These are phyloP conservation scores for Toxotes chatareus DNA, from an alignment of 2,113 vertebrate genomes.

Conservation along the genomic window DNA sequence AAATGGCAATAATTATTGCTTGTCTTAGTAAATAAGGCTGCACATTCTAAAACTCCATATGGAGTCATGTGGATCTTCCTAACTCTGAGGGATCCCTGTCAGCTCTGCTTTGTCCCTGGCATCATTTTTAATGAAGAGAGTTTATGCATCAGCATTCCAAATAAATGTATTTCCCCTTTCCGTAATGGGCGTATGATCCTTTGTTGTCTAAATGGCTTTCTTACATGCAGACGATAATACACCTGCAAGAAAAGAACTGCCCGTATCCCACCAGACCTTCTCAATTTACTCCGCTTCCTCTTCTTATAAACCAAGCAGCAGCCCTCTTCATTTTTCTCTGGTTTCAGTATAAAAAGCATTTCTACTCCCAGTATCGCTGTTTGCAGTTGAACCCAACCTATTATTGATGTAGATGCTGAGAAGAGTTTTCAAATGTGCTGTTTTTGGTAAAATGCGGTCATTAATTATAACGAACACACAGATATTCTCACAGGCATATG, in stretches of 20 bases:
- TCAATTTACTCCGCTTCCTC: not conserved
- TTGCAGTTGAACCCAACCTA: not conserved
- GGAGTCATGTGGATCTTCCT: not conserved
- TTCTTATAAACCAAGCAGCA: not conserved
- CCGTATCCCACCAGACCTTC: no score
- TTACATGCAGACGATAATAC: not conserved
- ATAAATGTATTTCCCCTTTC: not conserved
- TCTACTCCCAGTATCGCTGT: not conserved
- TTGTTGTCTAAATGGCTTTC: not conserved
- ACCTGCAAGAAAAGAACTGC: not conserved
- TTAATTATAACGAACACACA: no score
- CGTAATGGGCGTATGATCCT: not conserved
- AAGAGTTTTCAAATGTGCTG: not conserved
- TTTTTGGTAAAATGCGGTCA: not conserved
- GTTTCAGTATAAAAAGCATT: not conserved
- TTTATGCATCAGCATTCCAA: conserved; percentile 7
- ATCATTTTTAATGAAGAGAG: conserved; percentile 6
- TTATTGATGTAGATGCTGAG: not conserved
- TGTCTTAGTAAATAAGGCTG: conserved; percentile 21
- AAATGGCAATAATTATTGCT: conserved; percentile 19
- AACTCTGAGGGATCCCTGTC: not conserved
- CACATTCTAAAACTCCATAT: conserved; percentile 16
- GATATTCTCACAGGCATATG: not conserved
- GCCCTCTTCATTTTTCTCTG: not conserved
- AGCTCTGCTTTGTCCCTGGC: not conserved